Conservation (phyloP, 2,888 invertebrate genomes). For the Caenorhabditis afra region DNA sequence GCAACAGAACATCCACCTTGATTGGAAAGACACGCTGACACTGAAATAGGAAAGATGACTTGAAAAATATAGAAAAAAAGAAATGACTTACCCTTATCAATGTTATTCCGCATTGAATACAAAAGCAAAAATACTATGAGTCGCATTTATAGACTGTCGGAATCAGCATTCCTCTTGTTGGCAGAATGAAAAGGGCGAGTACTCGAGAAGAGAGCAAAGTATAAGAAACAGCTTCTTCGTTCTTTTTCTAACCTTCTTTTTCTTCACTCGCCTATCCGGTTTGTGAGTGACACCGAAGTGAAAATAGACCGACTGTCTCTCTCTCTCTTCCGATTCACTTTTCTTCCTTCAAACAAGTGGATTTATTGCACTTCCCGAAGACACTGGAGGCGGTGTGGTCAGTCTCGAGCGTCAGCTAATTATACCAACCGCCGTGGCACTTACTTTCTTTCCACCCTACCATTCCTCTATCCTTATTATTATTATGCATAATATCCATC, state of each 20-base stretch:
- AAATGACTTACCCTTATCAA: conserved; percentile 30
- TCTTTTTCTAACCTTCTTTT: conserved; percentile 5
- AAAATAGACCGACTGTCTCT: conserved; percentile 43
- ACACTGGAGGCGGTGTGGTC: conserved; percentile 11
- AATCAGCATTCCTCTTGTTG: conserved; percentile 14
- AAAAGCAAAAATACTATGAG: conserved; percentile 41
- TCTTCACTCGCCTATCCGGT: conserved; percentile 34
- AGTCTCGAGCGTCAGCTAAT: conserved; percentile 44
- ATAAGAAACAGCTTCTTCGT: conserved; percentile 19
- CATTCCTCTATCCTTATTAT: conserved; percentile 35
- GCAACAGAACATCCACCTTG: conserved; percentile 68
- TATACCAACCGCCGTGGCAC: conserved; percentile 49
- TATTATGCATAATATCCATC: conserved; percentile 53
- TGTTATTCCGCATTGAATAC: conserved; percentile 47
- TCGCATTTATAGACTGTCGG: conserved; percentile 35
- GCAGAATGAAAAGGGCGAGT: conserved; percentile 1
- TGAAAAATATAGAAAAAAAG: background rate
- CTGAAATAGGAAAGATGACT: conserved; percentile 10
- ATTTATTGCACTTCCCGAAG: conserved; percentile 51
- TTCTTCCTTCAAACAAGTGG: conserved; percentile 31
- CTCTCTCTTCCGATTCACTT: conserved; percentile 37
- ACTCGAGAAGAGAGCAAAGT: conserved; percentile 5
- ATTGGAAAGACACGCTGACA: conserved; percentile 63
- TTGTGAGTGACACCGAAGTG: conserved; percentile 52
- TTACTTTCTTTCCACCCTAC: conserved; percentile 19